phyloP scores from a whole-genome alignment of 2,888 invertebrate genomes.

The Notodonta ziczac region DNA sequence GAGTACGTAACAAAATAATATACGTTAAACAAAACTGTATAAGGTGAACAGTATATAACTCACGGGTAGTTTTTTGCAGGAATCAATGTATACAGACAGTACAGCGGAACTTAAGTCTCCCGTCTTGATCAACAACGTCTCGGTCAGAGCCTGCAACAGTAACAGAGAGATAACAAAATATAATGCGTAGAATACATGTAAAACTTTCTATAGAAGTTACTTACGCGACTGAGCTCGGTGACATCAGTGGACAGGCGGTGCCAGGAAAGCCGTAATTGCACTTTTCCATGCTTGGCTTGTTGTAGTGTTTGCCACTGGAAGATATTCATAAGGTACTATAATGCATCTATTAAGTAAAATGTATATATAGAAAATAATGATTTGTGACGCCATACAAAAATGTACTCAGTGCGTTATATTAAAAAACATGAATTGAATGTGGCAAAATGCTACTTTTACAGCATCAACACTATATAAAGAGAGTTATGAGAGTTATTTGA shows the following conservation, averaged over 20 bases:
- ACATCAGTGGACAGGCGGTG: conserved; percentile 90
- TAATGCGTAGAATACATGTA: conserved; percentile 3
- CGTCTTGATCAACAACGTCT: conserved; percentile 89
- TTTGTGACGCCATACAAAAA: background rate
- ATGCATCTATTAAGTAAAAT: background rate
- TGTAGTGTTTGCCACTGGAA: conserved; percentile 96
- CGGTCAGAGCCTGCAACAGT: conserved; percentile 86
- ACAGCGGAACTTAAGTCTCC: conserved; percentile 91
- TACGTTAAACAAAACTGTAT: background rate
- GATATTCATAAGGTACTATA: background rate
- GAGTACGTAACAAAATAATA: no score
- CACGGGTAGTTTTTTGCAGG: conserved; percentile 96
- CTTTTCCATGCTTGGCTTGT: conserved; percentile 97
- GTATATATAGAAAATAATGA: no score
- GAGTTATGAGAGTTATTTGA: no score
- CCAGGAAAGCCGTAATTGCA: conserved; percentile 96
- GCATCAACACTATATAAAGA: no score
- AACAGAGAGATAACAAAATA: conserved; percentile 4
- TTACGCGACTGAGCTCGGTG: conserved; percentile 90
- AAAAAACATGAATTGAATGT: no score
- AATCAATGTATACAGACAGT: conserved; percentile 95
- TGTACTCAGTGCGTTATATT: background rate
- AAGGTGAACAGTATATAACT: conserved; percentile 55
- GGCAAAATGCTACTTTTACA: no score
- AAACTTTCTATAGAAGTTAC: conserved; percentile 46